phyloP scores from a whole-genome alignment of 1,140 invertebrate species.

The Caenorhabditis tropicalis region DNA sequence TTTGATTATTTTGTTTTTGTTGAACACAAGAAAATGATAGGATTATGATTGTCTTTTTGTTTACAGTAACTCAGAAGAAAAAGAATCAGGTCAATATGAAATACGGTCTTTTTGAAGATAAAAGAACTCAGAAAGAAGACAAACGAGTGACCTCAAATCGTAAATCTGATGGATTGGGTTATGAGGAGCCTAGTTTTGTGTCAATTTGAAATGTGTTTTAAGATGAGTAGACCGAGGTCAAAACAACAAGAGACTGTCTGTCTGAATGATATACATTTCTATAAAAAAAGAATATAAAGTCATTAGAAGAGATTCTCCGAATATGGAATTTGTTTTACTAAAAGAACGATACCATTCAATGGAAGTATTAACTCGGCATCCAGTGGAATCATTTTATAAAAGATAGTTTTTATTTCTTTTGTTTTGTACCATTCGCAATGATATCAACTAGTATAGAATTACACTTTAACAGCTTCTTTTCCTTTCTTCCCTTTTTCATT shows the following conservation, averaged over 20 bases:
- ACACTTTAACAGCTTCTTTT: neutral
- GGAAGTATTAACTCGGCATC: too few relatives aligned
- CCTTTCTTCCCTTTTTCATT: neutral
- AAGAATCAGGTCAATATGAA: neutral
- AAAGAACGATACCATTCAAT: too few relatives aligned
- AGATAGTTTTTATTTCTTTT: too few relatives aligned
- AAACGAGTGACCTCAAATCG: neutral
- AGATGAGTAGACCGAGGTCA: neutral
- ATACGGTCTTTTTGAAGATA: too few relatives aligned
- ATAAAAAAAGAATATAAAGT: too few relatives aligned
- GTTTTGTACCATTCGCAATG: neutral
- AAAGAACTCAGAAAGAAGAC: neutral
- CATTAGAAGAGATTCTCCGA: too few relatives aligned
- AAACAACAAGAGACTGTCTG: neutral
- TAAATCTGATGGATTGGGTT: neutral
- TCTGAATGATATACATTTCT: too few relatives aligned
- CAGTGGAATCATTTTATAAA: too few relatives aligned
- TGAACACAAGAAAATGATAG: neutral
- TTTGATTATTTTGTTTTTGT: neutral
- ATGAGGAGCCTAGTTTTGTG: neutral
- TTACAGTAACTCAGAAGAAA: neutral
- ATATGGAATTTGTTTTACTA: too few relatives aligned
- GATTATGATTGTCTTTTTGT: neutral
- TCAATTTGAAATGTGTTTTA: neutral
- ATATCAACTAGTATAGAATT: neutral